Conservation (phyloP, 2,888 invertebrate genomes). For the Plebejus argus region DNA sequence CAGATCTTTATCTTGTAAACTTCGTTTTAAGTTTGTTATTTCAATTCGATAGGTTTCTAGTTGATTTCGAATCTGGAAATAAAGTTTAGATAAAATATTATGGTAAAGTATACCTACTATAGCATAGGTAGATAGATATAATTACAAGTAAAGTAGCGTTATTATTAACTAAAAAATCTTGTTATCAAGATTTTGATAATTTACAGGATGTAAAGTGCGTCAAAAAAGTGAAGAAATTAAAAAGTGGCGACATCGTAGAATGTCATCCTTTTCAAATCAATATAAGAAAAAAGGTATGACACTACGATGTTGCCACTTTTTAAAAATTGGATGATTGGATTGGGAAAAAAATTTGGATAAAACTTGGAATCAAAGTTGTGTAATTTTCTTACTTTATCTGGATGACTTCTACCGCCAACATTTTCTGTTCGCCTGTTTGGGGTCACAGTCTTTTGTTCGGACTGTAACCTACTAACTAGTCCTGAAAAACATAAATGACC, state of each 20-base stretch:
- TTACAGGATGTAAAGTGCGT: too few relatives aligned
- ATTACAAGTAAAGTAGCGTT: too few relatives aligned
- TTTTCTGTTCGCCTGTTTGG: constrained; percentile 23
- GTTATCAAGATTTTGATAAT: too few relatives aligned
- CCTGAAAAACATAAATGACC: constrained; percentile 50
- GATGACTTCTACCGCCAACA: constrained; percentile 45
- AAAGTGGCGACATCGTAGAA: too few relatives aligned
- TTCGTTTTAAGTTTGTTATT: constrained; percentile 73
- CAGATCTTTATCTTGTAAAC: constrained; percentile 79
- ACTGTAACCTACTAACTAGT: constrained; percentile 67
- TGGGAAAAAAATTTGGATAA: background rate
- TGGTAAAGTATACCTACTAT: background rate
- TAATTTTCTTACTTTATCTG: constrained; percentile 59
- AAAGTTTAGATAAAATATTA: background rate
- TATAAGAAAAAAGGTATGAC: too few relatives aligned
- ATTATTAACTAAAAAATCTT: too few relatives aligned
- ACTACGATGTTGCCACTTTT: too few relatives aligned
- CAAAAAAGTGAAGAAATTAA: too few relatives aligned
- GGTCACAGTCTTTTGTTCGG: constrained; percentile 61
- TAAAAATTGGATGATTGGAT: too few relatives aligned
- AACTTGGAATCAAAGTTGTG: too few relatives aligned
- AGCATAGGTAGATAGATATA: too few relatives aligned
- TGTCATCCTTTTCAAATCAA: too few relatives aligned
- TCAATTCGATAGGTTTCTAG: constrained; percentile 69
- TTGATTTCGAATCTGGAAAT: constrained; percentile 55